Evolutionary conservation across 2,797 vertebrate species (phyloP), one percentile per base, ranked within the genome.

Genomic region (Aulostomus chinensis): DNA sequence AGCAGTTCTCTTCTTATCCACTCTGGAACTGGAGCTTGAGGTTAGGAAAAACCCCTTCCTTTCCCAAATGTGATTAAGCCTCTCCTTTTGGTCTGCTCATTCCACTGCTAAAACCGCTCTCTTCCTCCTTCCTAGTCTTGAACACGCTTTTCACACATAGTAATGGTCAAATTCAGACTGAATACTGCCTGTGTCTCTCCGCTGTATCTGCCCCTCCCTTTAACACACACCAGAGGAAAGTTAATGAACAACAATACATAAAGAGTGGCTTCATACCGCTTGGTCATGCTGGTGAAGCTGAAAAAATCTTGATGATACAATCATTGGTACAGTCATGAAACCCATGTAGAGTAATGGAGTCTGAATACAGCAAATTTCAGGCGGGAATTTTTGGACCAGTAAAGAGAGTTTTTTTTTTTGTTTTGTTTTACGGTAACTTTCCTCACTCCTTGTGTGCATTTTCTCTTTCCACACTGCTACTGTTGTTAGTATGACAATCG

Each of bases 11-110:
- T 51, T 7, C n/a, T 28, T 2, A 54, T 25, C 41, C 46, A 5
- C 8, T 40, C 7, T 30, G 0, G 25, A 12, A 20, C 2, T 16
- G 10, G 52, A 18, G 21, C 33, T 22, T 18, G 7, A 8, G 15
- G 12, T 49, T 14, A 13, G 35, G 49, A n/a, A 57, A 69, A 62
- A 28, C 25, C 35, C 42, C 32, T 26, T 34, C 35, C 10, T 58
- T 53, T 32, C 24, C 45, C 9, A 15, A 43, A 41, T 7, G 7
- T 0, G 0, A 36, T 41, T 18, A 18, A 51, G 52, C 15, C 3
- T 45, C 33, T 43, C 38, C 14, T 63, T 66, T 35, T 35, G 4
- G 20, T 32, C n/a, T 40, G 16, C 14, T 52, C 7, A 28, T 51
- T 59, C 29, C 30, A 7, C 18, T 14, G 14, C 5, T 32, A 38